Conservation (phyloP, 2,888 invertebrate species). For the Tineola bisselliella region DNA sequence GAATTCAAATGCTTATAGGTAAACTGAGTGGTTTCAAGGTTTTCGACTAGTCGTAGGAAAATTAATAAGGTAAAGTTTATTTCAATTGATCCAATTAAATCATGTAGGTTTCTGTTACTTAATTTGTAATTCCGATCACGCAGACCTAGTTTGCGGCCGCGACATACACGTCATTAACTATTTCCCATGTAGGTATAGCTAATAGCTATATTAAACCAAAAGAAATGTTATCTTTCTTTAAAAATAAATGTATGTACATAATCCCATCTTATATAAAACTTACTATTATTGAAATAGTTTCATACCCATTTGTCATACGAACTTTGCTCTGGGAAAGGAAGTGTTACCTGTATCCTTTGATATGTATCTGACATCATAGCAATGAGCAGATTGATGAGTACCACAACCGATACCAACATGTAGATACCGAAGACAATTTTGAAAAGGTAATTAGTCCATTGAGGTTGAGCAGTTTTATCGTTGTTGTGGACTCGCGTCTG, state of each 20-base stretch:
- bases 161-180: not conserved
- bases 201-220: too few species aligned
- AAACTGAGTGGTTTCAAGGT: not conserved
- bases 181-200: too few species aligned
- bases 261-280: not conserved
- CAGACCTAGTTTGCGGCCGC: slow-evolving; percentile 8
- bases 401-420: slow-evolving; percentile 99
- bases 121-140: slow-evolving; percentile 15
- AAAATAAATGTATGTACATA: too few species aligned
- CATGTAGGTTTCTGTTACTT: slow-evolving; percentile 2
- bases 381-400: slow-evolving; percentile 98
- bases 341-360: slow-evolving; percentile 93
- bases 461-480: slow-evolving; percentile 73
- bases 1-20: not conserved
- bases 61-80: slow-evolving; percentile 4
- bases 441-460: slow-evolving; percentile 87
- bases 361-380: slow-evolving; percentile 99
- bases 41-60: not conserved
- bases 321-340: not conserved
- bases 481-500: slow-evolving; percentile 75
- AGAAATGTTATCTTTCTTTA: too few species aligned
- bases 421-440: slow-evolving; percentile 92
- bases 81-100: slow-evolving; percentile 8
- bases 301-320: not conserved
- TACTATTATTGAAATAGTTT: not conserved